These are phyloP conservation scores for Cryptocheilus praepositus DNA, from an alignment of 2,888 invertebrate species.

Conservation along the genomic window DNA sequence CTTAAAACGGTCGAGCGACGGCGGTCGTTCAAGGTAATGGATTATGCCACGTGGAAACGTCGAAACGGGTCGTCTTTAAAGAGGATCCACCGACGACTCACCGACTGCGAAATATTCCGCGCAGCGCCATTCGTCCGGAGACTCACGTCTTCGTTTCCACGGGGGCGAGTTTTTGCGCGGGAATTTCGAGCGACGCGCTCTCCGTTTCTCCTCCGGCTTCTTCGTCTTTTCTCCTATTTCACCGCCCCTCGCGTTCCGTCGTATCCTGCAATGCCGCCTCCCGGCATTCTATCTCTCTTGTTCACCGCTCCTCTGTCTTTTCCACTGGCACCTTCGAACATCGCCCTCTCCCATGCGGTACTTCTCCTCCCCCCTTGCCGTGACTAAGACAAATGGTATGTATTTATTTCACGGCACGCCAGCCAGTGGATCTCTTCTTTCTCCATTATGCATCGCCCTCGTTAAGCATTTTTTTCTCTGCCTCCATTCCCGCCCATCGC, in stretches of 20 bases:
- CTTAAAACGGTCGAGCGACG: conserved; percentile 29
- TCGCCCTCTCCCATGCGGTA: not conserved
- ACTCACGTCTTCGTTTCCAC: conserved; percentile 9
- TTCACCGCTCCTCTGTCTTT: not conserved
- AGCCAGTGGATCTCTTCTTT: conserved; percentile 59
- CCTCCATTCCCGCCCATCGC: conserved; percentile 14
- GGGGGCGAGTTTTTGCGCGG: conserved; percentile 22
- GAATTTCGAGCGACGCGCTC: conserved; percentile 29
- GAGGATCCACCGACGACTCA: conserved; percentile 10
- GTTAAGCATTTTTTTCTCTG: conserved; percentile 52
- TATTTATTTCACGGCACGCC: conserved; percentile 62
- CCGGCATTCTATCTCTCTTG: not conserved
- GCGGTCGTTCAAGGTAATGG: conserved; percentile 47
- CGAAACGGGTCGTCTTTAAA: conserved; percentile 29
- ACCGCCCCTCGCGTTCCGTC: not conserved
- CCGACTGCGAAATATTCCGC: conserved; percentile 31
- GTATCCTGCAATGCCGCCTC: too few species aligned
- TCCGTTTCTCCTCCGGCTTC: conserved; percentile 6
- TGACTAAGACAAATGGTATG: conserved; percentile 66
- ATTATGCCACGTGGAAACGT: conserved; percentile 42
- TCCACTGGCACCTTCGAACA: not conserved
- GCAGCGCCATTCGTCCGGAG: conserved; percentile 29
- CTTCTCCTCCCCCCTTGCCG: conserved; percentile 29
- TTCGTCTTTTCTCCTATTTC: not conserved
- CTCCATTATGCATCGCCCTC: conserved; percentile 58